Conservation (phyloP, 2,888 invertebrate species). For the Thumatha senex region DNA sequence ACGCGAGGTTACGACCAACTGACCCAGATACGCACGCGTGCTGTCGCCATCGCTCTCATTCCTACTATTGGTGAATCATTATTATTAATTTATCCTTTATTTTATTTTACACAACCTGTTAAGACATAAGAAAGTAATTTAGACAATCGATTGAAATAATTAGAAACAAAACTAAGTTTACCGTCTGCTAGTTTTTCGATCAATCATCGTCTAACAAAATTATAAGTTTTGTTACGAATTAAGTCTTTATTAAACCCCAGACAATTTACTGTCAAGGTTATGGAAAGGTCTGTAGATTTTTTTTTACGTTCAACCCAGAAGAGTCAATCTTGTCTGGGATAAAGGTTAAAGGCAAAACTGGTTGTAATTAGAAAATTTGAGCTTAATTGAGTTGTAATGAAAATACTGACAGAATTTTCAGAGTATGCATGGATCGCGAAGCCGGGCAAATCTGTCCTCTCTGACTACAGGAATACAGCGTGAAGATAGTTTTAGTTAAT, state of each 20-base stretch:
- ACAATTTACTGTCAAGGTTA: constrained; percentile 9
- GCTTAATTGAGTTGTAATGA: background rate
- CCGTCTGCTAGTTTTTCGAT: constrained; percentile 11
- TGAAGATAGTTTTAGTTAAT: too few species aligned
- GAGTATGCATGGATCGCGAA: too few species aligned
- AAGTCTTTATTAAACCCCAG: constrained; percentile 3
- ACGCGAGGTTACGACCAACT: constrained; percentile 41
- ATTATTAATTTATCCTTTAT: constrained; percentile 5
- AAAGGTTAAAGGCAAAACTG: background rate
- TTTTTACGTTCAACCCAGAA: constrained; percentile 5
- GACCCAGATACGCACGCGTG: constrained; percentile 37
- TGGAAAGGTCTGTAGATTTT: constrained; percentile 9
- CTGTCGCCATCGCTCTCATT: constrained; percentile 40
- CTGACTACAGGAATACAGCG: too few species aligned
- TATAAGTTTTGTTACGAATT: constrained; percentile 9
- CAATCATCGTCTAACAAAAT: constrained; percentile 23
- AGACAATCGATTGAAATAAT: background rate
- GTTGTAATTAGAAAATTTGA: background rate
- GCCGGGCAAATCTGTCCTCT: too few species aligned
- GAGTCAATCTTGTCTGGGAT: constrained; percentile 3
- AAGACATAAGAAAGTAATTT: constrained; percentile 1
- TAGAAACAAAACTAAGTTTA: background rate
- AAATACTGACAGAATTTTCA: too few species aligned
- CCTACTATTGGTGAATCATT: constrained; percentile 29
- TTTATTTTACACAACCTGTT: background rate